Conservation (phyloP, 2,797 vertebrate genomes). For the Masticophis lateralis region DNA sequence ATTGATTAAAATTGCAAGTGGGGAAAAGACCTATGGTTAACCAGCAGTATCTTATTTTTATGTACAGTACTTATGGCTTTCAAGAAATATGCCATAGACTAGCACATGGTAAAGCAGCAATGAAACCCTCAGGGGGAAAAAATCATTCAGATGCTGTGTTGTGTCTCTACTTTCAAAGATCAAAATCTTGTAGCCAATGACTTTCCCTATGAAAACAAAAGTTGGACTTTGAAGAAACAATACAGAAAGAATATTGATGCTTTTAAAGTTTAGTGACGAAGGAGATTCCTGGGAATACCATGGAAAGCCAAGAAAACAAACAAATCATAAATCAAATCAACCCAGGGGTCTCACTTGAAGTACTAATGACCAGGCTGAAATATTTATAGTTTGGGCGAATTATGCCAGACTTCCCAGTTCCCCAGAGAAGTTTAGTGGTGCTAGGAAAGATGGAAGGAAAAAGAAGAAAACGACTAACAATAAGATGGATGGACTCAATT, state of each 20-base stretch:
- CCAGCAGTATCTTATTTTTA: neutral
- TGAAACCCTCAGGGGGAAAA: neutral
- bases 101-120: neutral
- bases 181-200: neutral
- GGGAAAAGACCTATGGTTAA: neutral
- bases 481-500: neutral
- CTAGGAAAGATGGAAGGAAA: neutral
- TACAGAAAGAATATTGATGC: neutral
- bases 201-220: neutral
- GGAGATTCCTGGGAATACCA: neutral
- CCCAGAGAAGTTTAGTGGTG: neutral
- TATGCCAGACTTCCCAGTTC: neutral
- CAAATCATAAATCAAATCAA: neutral
- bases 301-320: neutral
- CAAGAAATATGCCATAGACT: neutral
- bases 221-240: neutral
- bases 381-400: neutral
- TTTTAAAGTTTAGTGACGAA: neutral
- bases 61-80: neutral
- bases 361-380: neutral
- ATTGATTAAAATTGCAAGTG: neutral
- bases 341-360: neutral
- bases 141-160: neutral
- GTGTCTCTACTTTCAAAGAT: neutral
- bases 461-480: neutral